phyloP scores from a whole-genome alignment of 1,140 invertebrate genomes.

The Drosophila tsacasi region DNA sequence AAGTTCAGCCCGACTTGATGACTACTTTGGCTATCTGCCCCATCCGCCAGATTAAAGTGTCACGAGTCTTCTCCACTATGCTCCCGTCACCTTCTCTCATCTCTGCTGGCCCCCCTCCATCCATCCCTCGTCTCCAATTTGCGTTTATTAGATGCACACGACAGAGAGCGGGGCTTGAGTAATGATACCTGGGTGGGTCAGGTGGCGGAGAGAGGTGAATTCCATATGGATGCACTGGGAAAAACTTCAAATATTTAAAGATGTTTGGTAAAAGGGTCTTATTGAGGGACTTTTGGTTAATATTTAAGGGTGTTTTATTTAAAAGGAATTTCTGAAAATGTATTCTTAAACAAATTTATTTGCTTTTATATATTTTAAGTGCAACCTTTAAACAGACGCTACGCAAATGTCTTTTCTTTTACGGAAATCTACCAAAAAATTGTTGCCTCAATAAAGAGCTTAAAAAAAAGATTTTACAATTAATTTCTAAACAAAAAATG shows the following conservation, averaged over 20 bases:
- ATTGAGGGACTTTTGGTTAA: neutral
- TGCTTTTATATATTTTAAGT: neutral
- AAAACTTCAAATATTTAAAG: neutral
- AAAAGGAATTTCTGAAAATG: neutral
- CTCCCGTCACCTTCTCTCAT: neutral
- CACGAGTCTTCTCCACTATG: conserved; percentile 55
- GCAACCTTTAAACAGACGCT: neutral
- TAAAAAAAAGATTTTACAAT: neutral
- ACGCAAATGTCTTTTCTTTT: neutral
- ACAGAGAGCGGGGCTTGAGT: conserved; percentile 26
- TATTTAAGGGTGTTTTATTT: neutral
- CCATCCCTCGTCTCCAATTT: conserved; percentile 58
- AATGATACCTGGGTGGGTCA: conserved; percentile 40
- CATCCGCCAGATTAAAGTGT: conserved; percentile 70
- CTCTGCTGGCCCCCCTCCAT: neutral
- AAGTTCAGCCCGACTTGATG: conserved; percentile 49
- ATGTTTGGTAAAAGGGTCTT: neutral
- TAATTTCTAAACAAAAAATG: neutral
- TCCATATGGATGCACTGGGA: neutral
- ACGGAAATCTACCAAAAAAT: neutral
- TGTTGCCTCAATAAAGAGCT: accelerated
- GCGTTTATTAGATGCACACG: conserved; percentile 75
- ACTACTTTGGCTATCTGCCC: conserved; percentile 67
- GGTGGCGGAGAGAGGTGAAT: neutral
- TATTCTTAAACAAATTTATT: neutral